Evolutionary conservation across 1,140 invertebrate species (phyloP).

Genomic region (Zeugodacus cucurbitae): DNA sequence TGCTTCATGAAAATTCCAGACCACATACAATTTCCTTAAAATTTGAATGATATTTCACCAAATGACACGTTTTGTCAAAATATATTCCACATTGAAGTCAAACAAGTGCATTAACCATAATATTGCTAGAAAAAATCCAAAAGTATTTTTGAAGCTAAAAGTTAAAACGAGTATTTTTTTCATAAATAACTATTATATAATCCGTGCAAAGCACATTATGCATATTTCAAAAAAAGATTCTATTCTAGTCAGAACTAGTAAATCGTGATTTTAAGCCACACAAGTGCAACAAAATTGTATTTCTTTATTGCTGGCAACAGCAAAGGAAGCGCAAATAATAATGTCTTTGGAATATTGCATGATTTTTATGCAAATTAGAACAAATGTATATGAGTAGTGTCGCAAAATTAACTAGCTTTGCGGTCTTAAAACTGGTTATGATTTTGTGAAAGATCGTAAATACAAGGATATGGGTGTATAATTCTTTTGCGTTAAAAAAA

Average conservation of each 20-base stretch:
- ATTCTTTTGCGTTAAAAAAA: not conserved
- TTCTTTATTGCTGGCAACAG: not conserved
- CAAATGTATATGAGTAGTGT: not conserved
- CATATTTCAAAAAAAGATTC: not conserved
- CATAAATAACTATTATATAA: not conserved
- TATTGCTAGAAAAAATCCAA: not conserved
- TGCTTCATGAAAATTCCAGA: too few species aligned
- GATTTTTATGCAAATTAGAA: not conserved
- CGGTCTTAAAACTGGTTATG: not conserved
- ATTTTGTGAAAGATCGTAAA: not conserved
- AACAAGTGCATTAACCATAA: not conserved
- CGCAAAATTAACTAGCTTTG: not conserved
- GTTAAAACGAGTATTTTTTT: not conserved
- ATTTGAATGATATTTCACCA: too few species aligned
- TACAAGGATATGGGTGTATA: not conserved
- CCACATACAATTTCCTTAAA: too few species aligned
- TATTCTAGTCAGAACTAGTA: not conserved
- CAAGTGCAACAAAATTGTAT: not conserved
- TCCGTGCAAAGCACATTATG: not conserved
- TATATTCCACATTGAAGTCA: not conserved
- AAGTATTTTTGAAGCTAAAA: not conserved
- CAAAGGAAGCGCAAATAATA: not conserved
- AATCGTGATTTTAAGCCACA: not conserved
- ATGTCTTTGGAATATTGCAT: not conserved
- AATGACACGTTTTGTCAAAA: too few species aligned